Percentiles rank a stretch among this genome's conserved stretches.
Evolutionary conservation across 2,888 invertebrate species (phyloP).

Genomic region (Alviniconcha strummeri): DNA sequence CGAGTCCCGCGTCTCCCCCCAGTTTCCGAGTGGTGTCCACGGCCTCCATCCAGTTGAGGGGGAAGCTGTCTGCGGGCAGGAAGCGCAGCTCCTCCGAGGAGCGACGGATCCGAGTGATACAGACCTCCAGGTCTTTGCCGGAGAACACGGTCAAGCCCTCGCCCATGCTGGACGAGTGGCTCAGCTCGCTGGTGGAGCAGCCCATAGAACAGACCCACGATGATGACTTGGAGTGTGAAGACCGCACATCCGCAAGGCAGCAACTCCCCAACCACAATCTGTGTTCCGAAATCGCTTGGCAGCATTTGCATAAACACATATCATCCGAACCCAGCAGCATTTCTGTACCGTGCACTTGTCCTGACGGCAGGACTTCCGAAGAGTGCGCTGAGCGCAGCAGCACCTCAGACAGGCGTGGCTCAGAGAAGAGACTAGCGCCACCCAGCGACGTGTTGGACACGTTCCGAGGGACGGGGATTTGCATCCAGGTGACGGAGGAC

Average conservation of each 20-base stretch:
- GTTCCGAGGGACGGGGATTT: slow-evolving; percentile 4
- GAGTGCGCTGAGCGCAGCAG: background rate
- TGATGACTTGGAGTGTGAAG: slow-evolving; percentile 17
- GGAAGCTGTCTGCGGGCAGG: background rate
- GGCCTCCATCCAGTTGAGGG: slow-evolving; percentile 23
- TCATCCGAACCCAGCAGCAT: background rate
- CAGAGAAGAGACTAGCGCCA: background rate
- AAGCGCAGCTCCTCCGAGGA: slow-evolving; percentile 22
- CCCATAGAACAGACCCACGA: background rate
- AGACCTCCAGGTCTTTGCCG: slow-evolving; percentile 4
- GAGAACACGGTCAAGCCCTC: background rate
- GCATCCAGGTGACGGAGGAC: slow-evolving; percentile 30
- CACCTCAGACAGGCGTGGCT: slow-evolving; percentile 18
- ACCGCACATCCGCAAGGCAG: background rate
- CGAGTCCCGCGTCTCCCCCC: background rate
- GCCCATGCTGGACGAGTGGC: slow-evolving; percentile 33
- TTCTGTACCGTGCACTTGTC: background rate
- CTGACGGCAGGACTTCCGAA: background rate
- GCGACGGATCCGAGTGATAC: slow-evolving; percentile 27
- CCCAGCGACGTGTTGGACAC: background rate
- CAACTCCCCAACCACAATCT: background rate
- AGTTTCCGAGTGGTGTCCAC: slow-evolving; percentile 25
- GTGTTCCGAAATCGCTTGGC: background rate
- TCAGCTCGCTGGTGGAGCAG: slow-evolving; percentile 28
- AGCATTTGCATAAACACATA: background rate